phyloP scores from a whole-genome alignment of 2,888 invertebrate genomes.

The Oligia fasciuncula region DNA sequence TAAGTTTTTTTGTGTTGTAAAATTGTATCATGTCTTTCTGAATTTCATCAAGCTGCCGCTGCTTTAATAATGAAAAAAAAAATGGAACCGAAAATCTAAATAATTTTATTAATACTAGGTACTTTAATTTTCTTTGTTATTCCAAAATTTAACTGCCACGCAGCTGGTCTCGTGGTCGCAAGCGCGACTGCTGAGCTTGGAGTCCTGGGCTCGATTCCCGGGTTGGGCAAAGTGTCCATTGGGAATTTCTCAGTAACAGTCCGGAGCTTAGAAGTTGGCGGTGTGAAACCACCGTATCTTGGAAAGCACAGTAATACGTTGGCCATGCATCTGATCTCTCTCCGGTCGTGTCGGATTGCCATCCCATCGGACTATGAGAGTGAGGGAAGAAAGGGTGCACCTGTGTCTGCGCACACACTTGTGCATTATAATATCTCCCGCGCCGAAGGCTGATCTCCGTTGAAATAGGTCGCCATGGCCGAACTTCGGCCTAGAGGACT shows the following conservation, averaged over 20 bases:
- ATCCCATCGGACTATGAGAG: neutral
- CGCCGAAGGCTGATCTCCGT: neutral
- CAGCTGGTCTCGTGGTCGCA: too few relatives aligned
- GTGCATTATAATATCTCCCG: neutral
- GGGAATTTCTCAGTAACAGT: neutral
- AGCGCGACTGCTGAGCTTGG: too few relatives aligned
- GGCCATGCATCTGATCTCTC: neutral
- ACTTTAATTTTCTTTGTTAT: neutral
- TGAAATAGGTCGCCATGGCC: neutral
- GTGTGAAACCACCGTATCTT: neutral
- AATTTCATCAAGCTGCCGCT: neutral
- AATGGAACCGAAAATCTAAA: neutral
- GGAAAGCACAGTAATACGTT: neutral
- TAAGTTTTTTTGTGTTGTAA: conserved; percentile 2
- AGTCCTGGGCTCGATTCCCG: too few relatives aligned
- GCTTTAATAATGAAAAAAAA: neutral
- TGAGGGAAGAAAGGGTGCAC: neutral
- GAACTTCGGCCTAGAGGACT: neutral
- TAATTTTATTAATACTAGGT: neutral
- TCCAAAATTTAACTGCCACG: neutral
- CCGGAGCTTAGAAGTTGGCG: too few relatives aligned
- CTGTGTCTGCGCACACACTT: neutral
- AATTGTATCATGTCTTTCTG: neutral
- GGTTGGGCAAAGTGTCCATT: neutral
- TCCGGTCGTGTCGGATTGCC: too few relatives aligned